phyloP scores from a whole-genome alignment of 2,888 invertebrate genomes.

The Oxystoma pomonae region DNA sequence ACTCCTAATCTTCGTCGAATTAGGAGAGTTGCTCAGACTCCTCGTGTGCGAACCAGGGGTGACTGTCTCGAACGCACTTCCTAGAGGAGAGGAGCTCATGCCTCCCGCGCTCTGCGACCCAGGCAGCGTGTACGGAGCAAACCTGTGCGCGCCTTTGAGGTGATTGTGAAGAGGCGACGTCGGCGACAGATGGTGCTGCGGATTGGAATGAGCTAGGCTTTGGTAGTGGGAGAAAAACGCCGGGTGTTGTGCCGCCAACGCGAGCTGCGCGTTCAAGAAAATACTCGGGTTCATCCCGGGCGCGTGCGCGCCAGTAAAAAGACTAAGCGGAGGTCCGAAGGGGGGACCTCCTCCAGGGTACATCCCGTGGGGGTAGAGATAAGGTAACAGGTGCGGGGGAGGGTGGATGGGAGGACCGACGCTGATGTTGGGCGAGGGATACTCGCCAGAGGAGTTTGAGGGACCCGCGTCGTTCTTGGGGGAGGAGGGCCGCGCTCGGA shows the following conservation, averaged over 20 bases:
- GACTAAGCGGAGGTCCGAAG: slow-evolving; percentile 66
- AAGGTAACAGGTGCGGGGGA: slow-evolving; percentile 82
- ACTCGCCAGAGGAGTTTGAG: slow-evolving; percentile 58
- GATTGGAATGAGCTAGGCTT: slow-evolving; percentile 60
- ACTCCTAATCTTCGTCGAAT: slow-evolving; percentile 44
- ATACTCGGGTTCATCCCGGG: slow-evolving; percentile 77
- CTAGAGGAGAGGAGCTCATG: slow-evolving; percentile 57
- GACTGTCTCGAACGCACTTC: slow-evolving; percentile 87
- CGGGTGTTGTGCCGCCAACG: slow-evolving; percentile 84
- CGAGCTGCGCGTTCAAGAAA: slow-evolving; percentile 83
- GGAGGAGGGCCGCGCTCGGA: slow-evolving; percentile 47
- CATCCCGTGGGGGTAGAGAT: slow-evolving; percentile 86
- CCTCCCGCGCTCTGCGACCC: slow-evolving; percentile 37
- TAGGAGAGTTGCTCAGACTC: slow-evolving; percentile 61
- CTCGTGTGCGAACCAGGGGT: slow-evolving; percentile 70
- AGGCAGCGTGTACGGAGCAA: slow-evolving; percentile 85
- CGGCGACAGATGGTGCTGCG: slow-evolving; percentile 48
- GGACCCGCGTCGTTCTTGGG: slow-evolving; percentile 48
- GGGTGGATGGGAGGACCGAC: slow-evolving; percentile 92
- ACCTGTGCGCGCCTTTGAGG: slow-evolving; percentile 72
- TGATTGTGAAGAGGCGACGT: slow-evolving; percentile 64
- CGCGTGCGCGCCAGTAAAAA: slow-evolving; percentile 57
- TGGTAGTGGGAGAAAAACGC: slow-evolving; percentile 68
- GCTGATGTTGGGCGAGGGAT: slow-evolving; percentile 88
- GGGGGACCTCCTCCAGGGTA: slow-evolving; percentile 67